Percentiles rank a stretch among this genome's conserved stretches.
Conservation (phyloP, 2,113 vertebrate species). For the Phaethornis superciliosus region DNA sequence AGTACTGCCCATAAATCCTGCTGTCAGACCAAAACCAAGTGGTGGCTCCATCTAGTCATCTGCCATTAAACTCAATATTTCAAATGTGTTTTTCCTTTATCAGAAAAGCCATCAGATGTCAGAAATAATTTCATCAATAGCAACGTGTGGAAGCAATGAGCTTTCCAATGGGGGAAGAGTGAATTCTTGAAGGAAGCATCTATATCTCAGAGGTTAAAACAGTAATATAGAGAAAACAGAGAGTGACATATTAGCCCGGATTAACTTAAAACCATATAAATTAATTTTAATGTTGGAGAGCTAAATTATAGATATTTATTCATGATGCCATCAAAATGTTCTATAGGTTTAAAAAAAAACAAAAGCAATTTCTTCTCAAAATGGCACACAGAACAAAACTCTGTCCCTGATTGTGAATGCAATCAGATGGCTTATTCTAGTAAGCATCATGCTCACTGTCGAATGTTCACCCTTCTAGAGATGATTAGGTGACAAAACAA, state of each 20-base stretch:
- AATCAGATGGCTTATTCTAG: neutral
- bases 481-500: neutral
- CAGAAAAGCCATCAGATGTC: neutral
- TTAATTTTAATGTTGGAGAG: neutral
- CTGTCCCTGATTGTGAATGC: neutral
- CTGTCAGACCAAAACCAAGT: neutral
- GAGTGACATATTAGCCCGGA: neutral
- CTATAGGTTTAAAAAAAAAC: neutral
- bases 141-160: neutral
- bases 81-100: conserved; percentile 5
- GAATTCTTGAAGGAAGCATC: conserved; percentile 13
- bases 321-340: neutral
- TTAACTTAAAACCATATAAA: neutral
- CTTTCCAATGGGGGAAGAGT: neutral
- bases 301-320: neutral
- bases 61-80: conserved; percentile 23
- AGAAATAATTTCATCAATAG: neutral
- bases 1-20: neutral
- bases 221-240: neutral
- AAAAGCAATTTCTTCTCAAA: neutral
- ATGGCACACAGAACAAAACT: neutral
- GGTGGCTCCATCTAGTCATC: neutral
- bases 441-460: neutral
- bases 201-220: neutral
- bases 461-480: neutral